Evolutionary conservation across 2,797 vertebrate species (phyloP), one percentile per base, ranked within the genome.

Genomic region (Acrocephalus scirpaceus): DNA sequence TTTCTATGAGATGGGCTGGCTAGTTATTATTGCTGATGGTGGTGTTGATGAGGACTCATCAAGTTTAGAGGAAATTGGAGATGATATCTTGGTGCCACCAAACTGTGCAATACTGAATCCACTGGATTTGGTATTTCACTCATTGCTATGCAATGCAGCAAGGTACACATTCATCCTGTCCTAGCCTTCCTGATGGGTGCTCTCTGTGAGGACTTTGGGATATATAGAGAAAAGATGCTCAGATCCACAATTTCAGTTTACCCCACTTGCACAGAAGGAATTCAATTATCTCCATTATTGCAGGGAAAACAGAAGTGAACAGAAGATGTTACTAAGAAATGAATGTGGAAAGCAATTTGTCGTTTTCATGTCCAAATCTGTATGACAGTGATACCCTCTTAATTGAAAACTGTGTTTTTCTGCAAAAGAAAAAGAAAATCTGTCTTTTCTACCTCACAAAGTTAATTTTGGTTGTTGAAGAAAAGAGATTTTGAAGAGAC

Each of bases 291-390:
- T 90, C 74, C 47, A 25, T 88, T 82, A 64, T 34, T 93, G 71
- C 2, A 1, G 48, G 26, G 60, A 76, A 95, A 42, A 78, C 47
- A 53, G 51, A 87, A 23, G 13, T 76, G 56, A 90, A 75, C 10
- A 12, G 60, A 81, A 90, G 80, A 72, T 4, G 5, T 90, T 88
- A 56, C 64, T 57, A n/a, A 86, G 82, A 81, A 96, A 88, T 78
- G 58, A 89, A 90, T 36, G 40, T 56, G 27, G 42, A 93, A 95
- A 94, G 85, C 62, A 90, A 92, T 93, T 92, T 90, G 76, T 72
- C 1, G 6, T 93, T 91, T 85, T 56, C 72, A 32, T 83, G 82
- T 91, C 70, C 66, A 90, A 86, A 77, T 78, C 50, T 26, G 30
- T 78, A 66, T 90, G 85, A 62, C 76, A 88, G 58, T 60, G 73